A percentile compares a stretch with the other conserved stretches of the same genome.
phyloP scores from a whole-genome alignment of 2,888 invertebrate genomes.

The Rotaria macrura region DNA sequence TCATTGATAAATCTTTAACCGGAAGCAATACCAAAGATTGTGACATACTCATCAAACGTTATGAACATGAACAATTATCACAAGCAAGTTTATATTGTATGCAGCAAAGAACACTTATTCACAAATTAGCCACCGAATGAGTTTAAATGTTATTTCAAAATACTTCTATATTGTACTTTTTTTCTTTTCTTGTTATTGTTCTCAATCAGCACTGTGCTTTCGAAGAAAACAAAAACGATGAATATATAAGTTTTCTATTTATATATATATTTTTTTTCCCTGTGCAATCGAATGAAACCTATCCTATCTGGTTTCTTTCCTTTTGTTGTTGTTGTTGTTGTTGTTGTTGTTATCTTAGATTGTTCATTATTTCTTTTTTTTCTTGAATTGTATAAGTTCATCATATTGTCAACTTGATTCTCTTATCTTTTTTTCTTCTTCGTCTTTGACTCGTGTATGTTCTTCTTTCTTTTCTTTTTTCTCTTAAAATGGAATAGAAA shows the following conservation, averaged over 20 bases:
- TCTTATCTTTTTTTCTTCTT: neutral
- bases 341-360: neutral
- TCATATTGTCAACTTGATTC: neutral
- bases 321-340: neutral
- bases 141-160: too few species aligned
- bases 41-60: neutral
- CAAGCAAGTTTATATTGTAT: neutral
- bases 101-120: neutral
- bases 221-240: neutral
- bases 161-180: neutral
- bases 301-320: neutral
- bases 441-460: neutral
- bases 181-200: neutral
- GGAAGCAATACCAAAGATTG: neutral
- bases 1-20: neutral
- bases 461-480: neutral
- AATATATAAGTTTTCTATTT: neutral
- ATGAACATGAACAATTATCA: constrained; percentile 5
- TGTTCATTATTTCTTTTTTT: neutral
- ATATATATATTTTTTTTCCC: neutral
- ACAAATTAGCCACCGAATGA: neutral
- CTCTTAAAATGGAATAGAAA: neutral
- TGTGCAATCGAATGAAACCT: neutral
- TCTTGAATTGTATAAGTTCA: neutral
- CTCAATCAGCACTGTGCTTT: neutral